Evolutionary conservation across 2,113 vertebrate genomes (phyloP).

Genomic region (Anoura caudifer): DNA sequence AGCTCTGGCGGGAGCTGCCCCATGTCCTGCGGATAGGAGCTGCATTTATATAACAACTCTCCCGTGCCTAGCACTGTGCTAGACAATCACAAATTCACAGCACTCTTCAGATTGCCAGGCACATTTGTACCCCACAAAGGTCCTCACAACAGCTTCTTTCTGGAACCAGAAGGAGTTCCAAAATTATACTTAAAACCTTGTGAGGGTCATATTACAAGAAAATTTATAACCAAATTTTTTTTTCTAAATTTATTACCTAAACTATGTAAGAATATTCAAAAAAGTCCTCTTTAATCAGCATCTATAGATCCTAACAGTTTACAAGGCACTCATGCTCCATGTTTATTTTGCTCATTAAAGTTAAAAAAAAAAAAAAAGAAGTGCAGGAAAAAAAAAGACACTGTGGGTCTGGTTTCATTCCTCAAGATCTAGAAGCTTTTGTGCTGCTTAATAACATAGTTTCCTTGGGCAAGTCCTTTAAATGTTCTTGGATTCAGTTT

Average conservation of each 20-base stretch:
- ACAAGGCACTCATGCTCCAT: neutral
- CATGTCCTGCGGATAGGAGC: neutral
- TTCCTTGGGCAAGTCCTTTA: constrained; percentile 36
- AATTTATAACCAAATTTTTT: neutral
- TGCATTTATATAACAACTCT: neutral
- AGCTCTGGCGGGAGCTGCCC: neutral
- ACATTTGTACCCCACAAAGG: neutral
- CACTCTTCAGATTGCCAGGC: neutral
- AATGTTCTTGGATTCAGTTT: constrained; percentile 26
- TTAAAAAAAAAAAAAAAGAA: neutral
- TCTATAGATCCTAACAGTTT: neutral
- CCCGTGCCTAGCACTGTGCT: neutral
- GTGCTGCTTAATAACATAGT: neutral
- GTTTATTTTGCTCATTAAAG: constrained; percentile 3
- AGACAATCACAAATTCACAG: neutral
- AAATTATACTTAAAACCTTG: neutral
- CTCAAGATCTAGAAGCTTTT: neutral
- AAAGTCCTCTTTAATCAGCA: neutral
- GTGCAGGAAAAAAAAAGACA: neutral
- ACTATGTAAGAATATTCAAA: neutral
- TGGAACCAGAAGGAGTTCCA: neutral
- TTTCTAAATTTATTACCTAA: neutral
- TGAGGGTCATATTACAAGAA: neutral
- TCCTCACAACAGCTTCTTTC: neutral
- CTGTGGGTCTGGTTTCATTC: neutral